Percentiles rank a stretch among this genome's conserved stretches.
These are phyloP conservation scores for Thyatira batis DNA, from an alignment of 2,888 invertebrate genomes.

Conservation along the genomic window DNA sequence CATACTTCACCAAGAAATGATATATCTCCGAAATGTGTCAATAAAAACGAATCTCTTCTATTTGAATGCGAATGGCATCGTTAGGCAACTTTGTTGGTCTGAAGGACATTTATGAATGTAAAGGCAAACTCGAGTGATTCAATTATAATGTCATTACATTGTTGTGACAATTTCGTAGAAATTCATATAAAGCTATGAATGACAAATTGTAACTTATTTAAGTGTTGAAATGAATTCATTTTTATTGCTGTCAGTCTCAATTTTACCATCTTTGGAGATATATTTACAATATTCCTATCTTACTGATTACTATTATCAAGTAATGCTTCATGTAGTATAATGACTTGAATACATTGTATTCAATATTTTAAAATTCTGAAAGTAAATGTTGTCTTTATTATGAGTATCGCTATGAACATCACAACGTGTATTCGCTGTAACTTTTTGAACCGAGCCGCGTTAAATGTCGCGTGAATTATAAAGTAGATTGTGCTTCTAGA, in stretches of 20 bases:
- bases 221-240: background rate
- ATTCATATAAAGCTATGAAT: background rate
- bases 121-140: background rate
- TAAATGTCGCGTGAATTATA: conserved; percentile 65
- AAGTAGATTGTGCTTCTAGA: conserved; percentile 47
- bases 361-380: too few relatives aligned
- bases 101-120: background rate
- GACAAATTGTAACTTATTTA: background rate
- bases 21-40: background rate
- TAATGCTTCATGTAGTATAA: too few relatives aligned
- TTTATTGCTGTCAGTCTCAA: too few relatives aligned
- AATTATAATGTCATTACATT: background rate
- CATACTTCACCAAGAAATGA: background rate
- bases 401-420: conserved; percentile 27
- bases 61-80: background rate
- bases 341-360: conserved; percentile 4
- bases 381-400: conserved; percentile 6
- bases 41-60: background rate
- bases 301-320: too few relatives aligned
- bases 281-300: too few relatives aligned
- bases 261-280: too few relatives aligned
- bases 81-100: background rate
- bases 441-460: conserved; percentile 42
- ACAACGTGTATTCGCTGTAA: conserved; percentile 35
- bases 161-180: background rate